Evolutionary conservation across 2,113 vertebrate species (phyloP), one percentile per base, ranked within the genome.

Genomic region (Gallinago undulata): DNA sequence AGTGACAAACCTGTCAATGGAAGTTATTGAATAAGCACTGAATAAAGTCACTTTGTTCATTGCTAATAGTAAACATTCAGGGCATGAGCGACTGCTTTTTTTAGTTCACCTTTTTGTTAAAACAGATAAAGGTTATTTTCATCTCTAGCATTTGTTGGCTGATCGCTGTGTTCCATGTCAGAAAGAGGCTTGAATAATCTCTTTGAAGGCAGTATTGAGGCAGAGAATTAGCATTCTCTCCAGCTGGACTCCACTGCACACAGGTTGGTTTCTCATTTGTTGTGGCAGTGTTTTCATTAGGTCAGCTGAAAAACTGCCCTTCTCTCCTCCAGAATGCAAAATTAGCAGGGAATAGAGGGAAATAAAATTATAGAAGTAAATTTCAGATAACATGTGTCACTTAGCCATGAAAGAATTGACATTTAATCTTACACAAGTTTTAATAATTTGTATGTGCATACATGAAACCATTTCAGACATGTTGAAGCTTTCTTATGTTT

Each of bases 51-150:
- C 51, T 91, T 92, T 8, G 7, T 94, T 84, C 45, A 30, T 56
- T 72, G 59, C 63, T 81, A 91, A 81, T 96, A 95, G 94, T 96
- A 97, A 97, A 97, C 92, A 92, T 55, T 89, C 84, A 85, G 85
- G 70, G 77, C 94, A 94, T 90, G 92, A 91, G 56, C 51, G 56
- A 82, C 45, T 95, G 91, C 89, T 95, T 95, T 91, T 97, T 96
- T 96, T 91, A 92, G 88, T 95, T 97, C 93, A 95, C 90, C 96
- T 97, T 97, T 83, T 89, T 93, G 53, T 92, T 94, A 94, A 96
- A 95, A 89, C 62, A 97, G 96, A 97, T 93, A 95, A 97, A 97
- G 92, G 93, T 97, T 98, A 98, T 98, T 98, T 98, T 97, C 82
- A 96, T 98, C 91, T 94, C 84, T 82, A 79, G 89, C 89, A 53